Evolutionary conservation across 2,888 invertebrate species (phyloP), one percentile per base, ranked within the genome.

Genomic region (Sepioteuthis lessoniana): DNA sequence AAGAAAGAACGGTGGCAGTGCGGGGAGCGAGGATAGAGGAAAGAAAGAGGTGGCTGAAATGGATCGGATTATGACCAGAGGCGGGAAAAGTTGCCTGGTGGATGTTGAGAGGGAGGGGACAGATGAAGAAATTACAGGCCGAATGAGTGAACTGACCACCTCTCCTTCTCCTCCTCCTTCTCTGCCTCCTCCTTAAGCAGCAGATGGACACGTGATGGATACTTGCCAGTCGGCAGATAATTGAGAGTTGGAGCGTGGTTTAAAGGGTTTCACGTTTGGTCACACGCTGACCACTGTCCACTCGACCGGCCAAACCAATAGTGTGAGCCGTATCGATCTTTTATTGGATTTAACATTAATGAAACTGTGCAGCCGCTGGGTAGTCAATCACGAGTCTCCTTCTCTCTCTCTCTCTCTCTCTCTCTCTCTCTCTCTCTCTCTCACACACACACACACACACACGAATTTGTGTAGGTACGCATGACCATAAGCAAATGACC

Each of bases 181-280:
- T n/a, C 3, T 76, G 16, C 35, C 76, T n/a, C 35, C 10, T 35
- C 76, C 19, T n/a, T n/a, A 76, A 76, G n/a, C 76, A 76, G 76
- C 76, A 35, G 76, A 76, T 76, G 76, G 76, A 35, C 76, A 35
- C 76, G 76, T 76, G 76, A 76, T 76, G 76, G 76, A 76, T 76
- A n/a, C 76, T 76, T 16, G 76, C 35, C 35, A 76, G 10, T 76
- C 76, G 35, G n/a, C 76, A n/a, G 76, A 76, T 76, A 76, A 76
- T 76, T 76, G 76, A 76, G 76, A 76, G 76, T 76, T 76, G 76
- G 76, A 76, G 76, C 76, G 76, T 76, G 76, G 76, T 76, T 76
- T 76, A 76, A 42, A 76, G 76, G 76, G 76, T 76, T 76, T 76
- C 76, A 76, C 76, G n/a, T 76, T 76, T 76, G 76, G 76, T 35